Percentiles rank a stretch among this genome's conserved stretches.
Conservation (phyloP, 2,797 vertebrate genomes). For the Distichodus sexfasciatus region DNA sequence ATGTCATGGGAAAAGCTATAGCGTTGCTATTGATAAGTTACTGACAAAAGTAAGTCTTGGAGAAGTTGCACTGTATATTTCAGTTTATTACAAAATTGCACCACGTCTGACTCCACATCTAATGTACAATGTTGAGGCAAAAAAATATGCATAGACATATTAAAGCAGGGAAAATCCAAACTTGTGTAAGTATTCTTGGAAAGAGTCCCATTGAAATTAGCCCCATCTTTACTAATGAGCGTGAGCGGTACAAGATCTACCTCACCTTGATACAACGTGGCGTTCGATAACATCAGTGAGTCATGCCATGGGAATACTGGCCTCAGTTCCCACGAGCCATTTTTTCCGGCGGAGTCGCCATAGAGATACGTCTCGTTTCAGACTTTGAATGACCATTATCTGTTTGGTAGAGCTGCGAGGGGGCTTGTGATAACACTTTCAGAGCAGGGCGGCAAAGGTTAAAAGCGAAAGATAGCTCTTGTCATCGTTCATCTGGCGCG, state of each 20-base stretch:
- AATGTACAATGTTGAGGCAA: too few species aligned
- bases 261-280: not conserved
- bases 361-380: conserved; percentile 49
- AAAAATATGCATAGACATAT: too few species aligned
- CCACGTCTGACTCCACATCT: too few species aligned
- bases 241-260: not conserved
- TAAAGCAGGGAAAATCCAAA: too few species aligned
- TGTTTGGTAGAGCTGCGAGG: conserved; percentile 62
- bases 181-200: not conserved
- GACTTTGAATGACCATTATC: conserved; percentile 68
- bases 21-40: too few species aligned
- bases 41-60: too few species aligned
- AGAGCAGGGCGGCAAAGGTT: conserved; percentile 71
- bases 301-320: conserved; percentile 24
- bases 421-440: conserved; percentile 68
- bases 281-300: conserved; percentile 2
- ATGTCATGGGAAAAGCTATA: too few species aligned
- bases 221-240: not conserved
- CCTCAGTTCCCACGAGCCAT: conserved; percentile 27
- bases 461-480: conserved; percentile 76
- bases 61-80: too few species aligned
- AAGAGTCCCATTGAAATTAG: not conserved
- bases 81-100: too few species aligned
- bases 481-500: conserved; percentile 59
- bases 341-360: conserved; percentile 35